phyloP scores from a whole-genome alignment of 2,113 vertebrate species.

The Opisthocomus hoazin region DNA sequence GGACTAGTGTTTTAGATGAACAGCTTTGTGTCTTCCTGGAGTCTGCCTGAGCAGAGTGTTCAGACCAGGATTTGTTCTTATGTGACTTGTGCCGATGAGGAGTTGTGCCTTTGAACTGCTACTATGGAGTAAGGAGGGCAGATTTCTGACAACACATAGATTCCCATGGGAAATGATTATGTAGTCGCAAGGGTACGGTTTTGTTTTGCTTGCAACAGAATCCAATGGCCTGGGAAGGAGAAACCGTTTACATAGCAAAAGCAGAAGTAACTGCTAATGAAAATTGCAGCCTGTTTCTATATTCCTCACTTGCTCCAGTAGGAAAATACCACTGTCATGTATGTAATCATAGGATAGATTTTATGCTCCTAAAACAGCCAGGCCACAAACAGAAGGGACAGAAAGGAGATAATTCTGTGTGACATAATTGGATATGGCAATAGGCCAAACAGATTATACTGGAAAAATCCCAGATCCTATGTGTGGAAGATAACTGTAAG shows the following conservation, averaged over 20 bases:
- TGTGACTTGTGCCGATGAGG: neutral
- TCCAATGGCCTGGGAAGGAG: neutral
- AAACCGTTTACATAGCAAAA: neutral
- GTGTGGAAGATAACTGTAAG: neutral
- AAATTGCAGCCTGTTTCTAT: neutral
- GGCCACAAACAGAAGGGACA: constrained; percentile 6
- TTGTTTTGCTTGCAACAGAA: neutral
- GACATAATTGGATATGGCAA: neutral
- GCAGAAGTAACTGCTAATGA: neutral
- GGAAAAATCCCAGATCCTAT: neutral
- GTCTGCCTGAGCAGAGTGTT: neutral
- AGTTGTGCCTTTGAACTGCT: neutral
- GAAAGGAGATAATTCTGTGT: neutral
- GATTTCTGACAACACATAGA: neutral
- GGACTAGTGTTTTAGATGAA: neutral
- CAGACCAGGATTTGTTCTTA: neutral
- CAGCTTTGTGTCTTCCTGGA: neutral
- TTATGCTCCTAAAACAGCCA: neutral
- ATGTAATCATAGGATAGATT: neutral
- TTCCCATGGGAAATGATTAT: neutral
- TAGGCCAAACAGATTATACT: neutral
- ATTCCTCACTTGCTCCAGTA: neutral
- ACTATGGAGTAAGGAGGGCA: neutral
- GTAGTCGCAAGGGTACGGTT: neutral
- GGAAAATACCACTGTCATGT: neutral